Evolutionary conservation across 2,113 vertebrate genomes (phyloP).

Genomic region (Nothobranchius furzeri): DNA sequence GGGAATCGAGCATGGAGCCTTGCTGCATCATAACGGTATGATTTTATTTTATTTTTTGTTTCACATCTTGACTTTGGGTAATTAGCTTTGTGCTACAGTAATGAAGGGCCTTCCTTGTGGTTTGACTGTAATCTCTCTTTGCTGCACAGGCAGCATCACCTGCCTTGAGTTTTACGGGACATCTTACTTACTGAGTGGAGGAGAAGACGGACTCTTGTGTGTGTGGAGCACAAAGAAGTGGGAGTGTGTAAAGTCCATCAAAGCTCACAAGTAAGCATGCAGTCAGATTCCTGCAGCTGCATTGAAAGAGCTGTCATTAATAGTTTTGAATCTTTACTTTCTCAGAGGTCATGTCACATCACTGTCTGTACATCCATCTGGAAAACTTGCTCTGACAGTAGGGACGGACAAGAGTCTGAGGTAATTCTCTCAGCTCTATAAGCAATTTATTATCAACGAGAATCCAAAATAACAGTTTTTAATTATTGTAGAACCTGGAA

Average conservation of each 20-base stretch:
- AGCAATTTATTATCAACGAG: rapidly evolving
- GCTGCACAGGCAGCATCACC: constrained; percentile 85
- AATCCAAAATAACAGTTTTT: neutral
- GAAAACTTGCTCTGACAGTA: constrained; percentile 93
- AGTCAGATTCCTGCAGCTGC: neutral
- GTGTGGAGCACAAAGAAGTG: constrained; percentile 94
- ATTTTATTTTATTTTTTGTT: neutral
- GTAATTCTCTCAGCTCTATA: constrained; percentile 62
- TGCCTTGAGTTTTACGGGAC: constrained; percentile 92
- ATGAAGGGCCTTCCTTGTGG: neutral
- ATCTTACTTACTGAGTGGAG: constrained; percentile 91
- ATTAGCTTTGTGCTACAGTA: neutral
- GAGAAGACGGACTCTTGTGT: constrained; percentile 92
- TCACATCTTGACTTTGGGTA: neutral
- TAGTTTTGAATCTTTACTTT: neutral
- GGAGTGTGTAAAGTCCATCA: constrained; percentile 94
- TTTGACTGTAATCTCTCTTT: neutral
- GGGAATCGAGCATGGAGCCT: constrained; percentile 85
- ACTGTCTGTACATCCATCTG: constrained; percentile 94
- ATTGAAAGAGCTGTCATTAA: neutral
- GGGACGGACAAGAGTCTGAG: constrained; percentile 95
- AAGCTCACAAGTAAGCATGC: constrained; percentile 89
- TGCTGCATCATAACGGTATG: constrained; percentile 91
- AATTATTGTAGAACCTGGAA: constrained; percentile 90
- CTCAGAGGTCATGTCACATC: constrained; percentile 89